These are phyloP conservation scores for Ophion costatus DNA, from an alignment of 2,888 invertebrate species.

Conservation along the genomic window DNA sequence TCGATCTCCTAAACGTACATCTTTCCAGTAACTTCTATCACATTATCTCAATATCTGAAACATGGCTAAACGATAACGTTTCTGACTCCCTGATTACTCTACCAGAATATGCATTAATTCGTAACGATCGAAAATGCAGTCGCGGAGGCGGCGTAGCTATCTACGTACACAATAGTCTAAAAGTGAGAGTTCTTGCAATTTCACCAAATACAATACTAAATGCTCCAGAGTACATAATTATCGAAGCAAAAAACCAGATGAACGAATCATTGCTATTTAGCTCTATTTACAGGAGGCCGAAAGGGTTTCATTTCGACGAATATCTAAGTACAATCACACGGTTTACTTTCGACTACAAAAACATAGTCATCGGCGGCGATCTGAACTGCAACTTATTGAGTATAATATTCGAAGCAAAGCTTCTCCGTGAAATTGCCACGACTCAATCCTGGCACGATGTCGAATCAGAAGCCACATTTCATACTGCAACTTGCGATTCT, in stretches of 20 bases:
- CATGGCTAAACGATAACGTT: constrained; percentile 29
- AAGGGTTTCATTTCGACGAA: neutral
- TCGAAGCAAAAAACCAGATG: neutral
- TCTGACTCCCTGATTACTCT: constrained; percentile 6
- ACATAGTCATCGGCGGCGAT: neutral
- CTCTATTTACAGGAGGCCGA: neutral
- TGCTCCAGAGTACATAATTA: neutral
- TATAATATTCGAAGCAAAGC: neutral
- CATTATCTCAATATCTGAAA: constrained; percentile 37
- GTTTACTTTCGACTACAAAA: neutral
- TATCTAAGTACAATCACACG: neutral
- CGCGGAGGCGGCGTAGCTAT: constrained; percentile 45
- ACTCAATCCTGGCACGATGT: neutral
- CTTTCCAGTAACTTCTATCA: neutral
- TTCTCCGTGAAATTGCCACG: neutral
- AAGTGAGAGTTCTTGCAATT: neutral
- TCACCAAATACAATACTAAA: neutral
- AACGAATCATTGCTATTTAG: neutral
- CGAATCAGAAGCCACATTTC: neutral
- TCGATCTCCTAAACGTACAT: neutral
- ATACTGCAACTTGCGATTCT: constrained; percentile 3
- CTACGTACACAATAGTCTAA: constrained; percentile 43
- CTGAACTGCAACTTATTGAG: constrained; percentile 10
- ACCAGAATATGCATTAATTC: constrained; percentile 16
- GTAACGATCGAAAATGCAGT: constrained; percentile 34